These are phyloP conservation scores for Dicyrtomina minuta DNA, from an alignment of 2,888 invertebrate genomes.

Conservation along the genomic window DNA sequence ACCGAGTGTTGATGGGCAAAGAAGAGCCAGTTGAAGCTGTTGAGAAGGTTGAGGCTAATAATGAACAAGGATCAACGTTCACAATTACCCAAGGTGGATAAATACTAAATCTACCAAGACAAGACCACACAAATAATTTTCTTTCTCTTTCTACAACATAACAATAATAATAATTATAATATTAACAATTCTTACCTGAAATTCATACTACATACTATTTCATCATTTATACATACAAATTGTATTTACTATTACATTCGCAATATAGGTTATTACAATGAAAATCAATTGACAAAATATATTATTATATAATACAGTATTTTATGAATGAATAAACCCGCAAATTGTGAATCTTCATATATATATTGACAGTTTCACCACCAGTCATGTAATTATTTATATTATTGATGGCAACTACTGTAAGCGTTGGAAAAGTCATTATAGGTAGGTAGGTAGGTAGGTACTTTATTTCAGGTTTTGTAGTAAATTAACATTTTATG, in stretches of 20 bases:
- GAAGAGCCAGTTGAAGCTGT: conserved; percentile 59
- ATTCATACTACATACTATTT: not conserved
- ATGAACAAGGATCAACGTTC: conserved; percentile 32
- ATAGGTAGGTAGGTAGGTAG: too few relatives aligned
- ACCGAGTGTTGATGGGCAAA: conserved; percentile 71
- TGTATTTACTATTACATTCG: not conserved
- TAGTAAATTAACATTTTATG: conserved; percentile 1
- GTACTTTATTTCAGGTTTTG: too few relatives aligned
- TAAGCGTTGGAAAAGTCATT: not conserved
- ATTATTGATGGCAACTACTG: not conserved
- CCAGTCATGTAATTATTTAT: not conserved
- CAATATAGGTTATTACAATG: not conserved
- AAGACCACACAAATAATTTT: not conserved
- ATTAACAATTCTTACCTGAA: not conserved
- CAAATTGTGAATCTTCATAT: conserved; percentile 2
- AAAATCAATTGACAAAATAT: conserved; percentile 1
- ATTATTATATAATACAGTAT: conserved; percentile 7
- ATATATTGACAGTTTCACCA: too few relatives aligned
- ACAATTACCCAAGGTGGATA: conserved; percentile 32
- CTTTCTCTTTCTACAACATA: not conserved
- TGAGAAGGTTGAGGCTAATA: conserved; percentile 16
- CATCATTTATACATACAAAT: not conserved
- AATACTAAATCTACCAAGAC: not conserved
- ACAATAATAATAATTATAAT: not conserved
- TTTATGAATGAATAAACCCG: conserved; percentile 4